A percentile compares a stretch with the other conserved stretches of the same genome.
Conservation (phyloP, 2,888 invertebrate species). For the Chelonus formosanus region DNA sequence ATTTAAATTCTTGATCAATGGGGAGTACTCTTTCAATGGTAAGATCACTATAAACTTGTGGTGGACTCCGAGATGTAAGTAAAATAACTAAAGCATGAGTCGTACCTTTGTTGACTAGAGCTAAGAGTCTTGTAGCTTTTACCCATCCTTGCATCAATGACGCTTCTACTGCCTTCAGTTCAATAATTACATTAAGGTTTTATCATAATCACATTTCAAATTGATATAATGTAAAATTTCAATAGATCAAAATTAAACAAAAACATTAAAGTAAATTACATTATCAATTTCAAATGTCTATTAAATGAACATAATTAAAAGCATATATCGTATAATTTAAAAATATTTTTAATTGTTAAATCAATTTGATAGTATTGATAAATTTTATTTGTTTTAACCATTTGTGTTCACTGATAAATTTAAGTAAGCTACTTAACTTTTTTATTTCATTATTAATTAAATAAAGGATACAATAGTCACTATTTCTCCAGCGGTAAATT, state of each 20-base stretch:
- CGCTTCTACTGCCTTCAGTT: constrained; percentile 61
- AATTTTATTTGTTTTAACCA: no score
- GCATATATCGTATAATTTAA: no score
- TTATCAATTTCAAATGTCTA: not conserved
- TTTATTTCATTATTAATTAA: not conserved
- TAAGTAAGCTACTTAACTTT: no score
- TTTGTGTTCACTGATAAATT: no score
- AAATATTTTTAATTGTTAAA: no score
- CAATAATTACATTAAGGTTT: constrained; percentile 34
- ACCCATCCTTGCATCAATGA: constrained; percentile 67
- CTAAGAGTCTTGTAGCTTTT: constrained; percentile 68
- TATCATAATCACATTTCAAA: not conserved
- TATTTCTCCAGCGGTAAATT: constrained; percentile 69
- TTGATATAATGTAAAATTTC: no score
- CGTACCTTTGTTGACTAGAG: constrained; percentile 69
- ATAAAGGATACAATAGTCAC: constrained; percentile 70
- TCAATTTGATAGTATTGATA: no score
- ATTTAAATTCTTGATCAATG: constrained; percentile 81
- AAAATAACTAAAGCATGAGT: constrained; percentile 70
- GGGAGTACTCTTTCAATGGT: constrained; percentile 83
- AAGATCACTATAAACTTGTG: constrained; percentile 79
- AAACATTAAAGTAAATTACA: constrained; percentile 20
- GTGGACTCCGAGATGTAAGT: constrained; percentile 71
- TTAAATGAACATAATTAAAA: no score
- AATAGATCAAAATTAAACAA: no score